Evolutionary conservation across 2,797 vertebrate species (phyloP).

Genomic region (Mus spretus): DNA sequence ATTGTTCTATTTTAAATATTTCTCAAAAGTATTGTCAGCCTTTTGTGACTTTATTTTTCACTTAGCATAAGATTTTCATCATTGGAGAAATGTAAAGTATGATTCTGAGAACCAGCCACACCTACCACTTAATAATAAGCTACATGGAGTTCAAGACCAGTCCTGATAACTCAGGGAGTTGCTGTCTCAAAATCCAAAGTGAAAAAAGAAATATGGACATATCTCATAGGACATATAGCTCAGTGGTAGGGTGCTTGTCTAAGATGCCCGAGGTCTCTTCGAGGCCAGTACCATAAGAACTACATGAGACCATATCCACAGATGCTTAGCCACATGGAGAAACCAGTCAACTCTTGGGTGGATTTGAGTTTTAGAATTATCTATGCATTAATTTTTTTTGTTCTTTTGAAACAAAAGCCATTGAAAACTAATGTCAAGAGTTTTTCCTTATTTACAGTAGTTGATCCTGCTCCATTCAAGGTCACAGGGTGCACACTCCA

Average conservation of each 20-base stretch:
- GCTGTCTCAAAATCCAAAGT: not conserved
- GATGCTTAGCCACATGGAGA: not conserved
- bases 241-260: not conserved
- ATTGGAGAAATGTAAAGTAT: slow-evolving; percentile 35
- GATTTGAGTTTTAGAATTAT: slow-evolving; percentile 4
- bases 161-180: not conserved
- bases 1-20: slow-evolving; percentile 24
- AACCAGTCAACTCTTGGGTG: not conserved
- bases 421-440: slow-evolving; percentile 7
- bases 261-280: not conserved
- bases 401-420: slow-evolving; percentile 21
- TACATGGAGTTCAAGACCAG: not conserved
- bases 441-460: slow-evolving; percentile 27
- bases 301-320: not conserved
- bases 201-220: not conserved
- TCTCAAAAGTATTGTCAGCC: not conserved
- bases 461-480: not conserved
- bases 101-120: not conserved
- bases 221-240: not conserved
- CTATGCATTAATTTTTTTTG: slow-evolving; percentile 29
- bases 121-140: slow-evolving; percentile 19
- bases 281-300: not conserved
- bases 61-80: slow-evolving; percentile 22
- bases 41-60: slow-evolving; percentile 22
- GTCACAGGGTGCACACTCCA: not conserved